Evolutionary conservation across 1,140 invertebrate genomes (phyloP), one percentile per base, ranked within the genome.

Genomic region (Drosophila murphyi): DNA sequence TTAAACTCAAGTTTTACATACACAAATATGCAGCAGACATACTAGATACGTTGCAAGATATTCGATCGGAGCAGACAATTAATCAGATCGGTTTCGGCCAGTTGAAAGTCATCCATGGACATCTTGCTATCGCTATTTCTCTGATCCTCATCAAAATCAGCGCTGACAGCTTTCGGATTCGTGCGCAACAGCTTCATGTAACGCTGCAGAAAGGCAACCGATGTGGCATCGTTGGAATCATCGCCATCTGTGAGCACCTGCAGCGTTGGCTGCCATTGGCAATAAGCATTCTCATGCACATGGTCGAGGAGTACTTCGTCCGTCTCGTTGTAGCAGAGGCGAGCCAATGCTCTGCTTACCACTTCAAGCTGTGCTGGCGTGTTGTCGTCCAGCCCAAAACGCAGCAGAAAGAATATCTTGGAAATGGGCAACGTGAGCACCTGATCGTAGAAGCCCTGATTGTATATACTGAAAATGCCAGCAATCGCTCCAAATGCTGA

Each of bases 301-400:
- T 94, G 93, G 90, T 97, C 96, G 28, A 97, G 93, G 78, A 76
- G 57, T 32, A 95, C 94, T 93, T 97, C 97, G 93, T 98, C 97
- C 31, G 95, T 93, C 87, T 95, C 94, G 72, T 95, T 96, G 61
- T 95, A 96, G 7, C 97, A 89, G 20, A 98, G 93, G 83, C 95
- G 94, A 81, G 95, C 94, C 41, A 98, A 91, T 4, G 96, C 96
- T 93, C 94, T 94, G 6, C 98, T 92, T 6, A 96, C 93, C 8
- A 96, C 94, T 71, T 95, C 95, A 6, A 98, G 92, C 32, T 97
- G 93, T 8, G 95, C 93, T 0, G 95, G 92, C n/a, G 96, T 95
- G 75, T 95, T 95, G 80, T 98, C 97, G 93, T 99, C 98, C 31
- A 98, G 90, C 5, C 96, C 96, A 93, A 97, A 97, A 78, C 98